Evolutionary conservation across 2,888 invertebrate genomes (phyloP).

Genomic region (Cosmorhoe ocellata): DNA sequence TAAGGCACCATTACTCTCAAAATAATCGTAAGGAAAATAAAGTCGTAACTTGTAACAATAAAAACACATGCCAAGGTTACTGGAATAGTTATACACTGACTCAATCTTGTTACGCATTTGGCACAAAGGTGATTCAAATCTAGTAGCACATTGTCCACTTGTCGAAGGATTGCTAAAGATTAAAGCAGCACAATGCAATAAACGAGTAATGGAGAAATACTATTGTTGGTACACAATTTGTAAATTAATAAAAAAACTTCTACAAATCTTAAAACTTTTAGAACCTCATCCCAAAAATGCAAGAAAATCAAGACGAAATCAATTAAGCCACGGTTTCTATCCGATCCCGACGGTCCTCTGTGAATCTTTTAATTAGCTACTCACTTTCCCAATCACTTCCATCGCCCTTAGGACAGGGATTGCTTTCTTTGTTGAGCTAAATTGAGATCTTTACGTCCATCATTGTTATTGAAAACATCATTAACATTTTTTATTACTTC

Average conservation of each 20-base stretch:
- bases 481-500: slow-evolving; percentile 27
- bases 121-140: slow-evolving; percentile 56
- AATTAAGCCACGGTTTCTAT: slow-evolving; percentile 68
- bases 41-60: slow-evolving; percentile 17
- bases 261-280: slow-evolving; percentile 46
- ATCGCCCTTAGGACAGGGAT: slow-evolving; percentile 46
- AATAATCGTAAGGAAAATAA: slow-evolving; percentile 16
- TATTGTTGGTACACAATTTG: not conserved
- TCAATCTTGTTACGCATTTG: slow-evolving; percentile 58
- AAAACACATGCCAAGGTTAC: slow-evolving; percentile 48
- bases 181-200: slow-evolving; percentile 39
- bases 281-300: slow-evolving; percentile 53
- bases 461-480: slow-evolving; percentile 31
- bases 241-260: not conserved
- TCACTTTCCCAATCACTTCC: slow-evolving; percentile 60
- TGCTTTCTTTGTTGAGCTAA: slow-evolving; percentile 45
- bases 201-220: slow-evolving; percentile 17
- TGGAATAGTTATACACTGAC: slow-evolving; percentile 52
- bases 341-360: slow-evolving; percentile 51
- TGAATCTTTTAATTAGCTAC: slow-evolving; percentile 68
- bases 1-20: not conserved
- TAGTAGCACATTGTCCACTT: slow-evolving; percentile 46
- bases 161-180: slow-evolving; percentile 47
- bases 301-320: slow-evolving; percentile 62
- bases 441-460: slow-evolving; percentile 43